Conservation (phyloP, 2,113 vertebrate species). For the Petrocephalus microphthalmus region DNA sequence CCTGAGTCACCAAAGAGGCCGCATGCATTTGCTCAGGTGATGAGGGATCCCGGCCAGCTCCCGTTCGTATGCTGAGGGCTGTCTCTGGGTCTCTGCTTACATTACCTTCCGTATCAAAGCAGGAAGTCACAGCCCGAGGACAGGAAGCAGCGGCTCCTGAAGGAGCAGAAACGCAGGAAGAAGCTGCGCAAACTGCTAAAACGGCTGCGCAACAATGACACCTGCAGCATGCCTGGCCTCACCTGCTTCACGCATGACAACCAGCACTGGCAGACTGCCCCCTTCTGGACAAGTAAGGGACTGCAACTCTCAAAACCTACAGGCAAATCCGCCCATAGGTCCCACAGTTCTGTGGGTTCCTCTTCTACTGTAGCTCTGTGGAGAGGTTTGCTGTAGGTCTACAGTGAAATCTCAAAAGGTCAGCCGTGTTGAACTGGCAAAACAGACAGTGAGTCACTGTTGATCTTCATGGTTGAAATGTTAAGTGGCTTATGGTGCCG, state of each 20-base stretch:
- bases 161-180: conserved; percentile 87
- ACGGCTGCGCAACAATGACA: conserved; percentile 87
- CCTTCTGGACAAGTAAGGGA: conserved; percentile 86
- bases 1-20: conserved; percentile 63
- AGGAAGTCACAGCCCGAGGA: conserved; percentile 78
- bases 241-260: conserved; percentile 98
- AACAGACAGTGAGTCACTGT: neutral
- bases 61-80: neutral
- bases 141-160: conserved; percentile 75
- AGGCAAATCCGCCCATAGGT: neutral
- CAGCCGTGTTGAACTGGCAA: neutral
- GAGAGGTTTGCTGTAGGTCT: neutral
- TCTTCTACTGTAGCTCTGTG: neutral
- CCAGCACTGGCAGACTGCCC: conserved; percentile 95
- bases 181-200: conserved; percentile 90
- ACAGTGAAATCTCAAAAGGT: neutral
- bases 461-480: neutral
- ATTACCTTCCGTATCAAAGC: neutral
- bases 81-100: neutral
- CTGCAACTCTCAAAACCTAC: neutral
- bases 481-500: neutral
- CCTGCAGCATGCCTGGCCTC: conserved; percentile 93
- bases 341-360: neutral
- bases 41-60: neutral
- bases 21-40: conserved; percentile 77